Base-by-base conservation (phyloP, 1,140 invertebrate species). In the Tribolium madens region DNA sequence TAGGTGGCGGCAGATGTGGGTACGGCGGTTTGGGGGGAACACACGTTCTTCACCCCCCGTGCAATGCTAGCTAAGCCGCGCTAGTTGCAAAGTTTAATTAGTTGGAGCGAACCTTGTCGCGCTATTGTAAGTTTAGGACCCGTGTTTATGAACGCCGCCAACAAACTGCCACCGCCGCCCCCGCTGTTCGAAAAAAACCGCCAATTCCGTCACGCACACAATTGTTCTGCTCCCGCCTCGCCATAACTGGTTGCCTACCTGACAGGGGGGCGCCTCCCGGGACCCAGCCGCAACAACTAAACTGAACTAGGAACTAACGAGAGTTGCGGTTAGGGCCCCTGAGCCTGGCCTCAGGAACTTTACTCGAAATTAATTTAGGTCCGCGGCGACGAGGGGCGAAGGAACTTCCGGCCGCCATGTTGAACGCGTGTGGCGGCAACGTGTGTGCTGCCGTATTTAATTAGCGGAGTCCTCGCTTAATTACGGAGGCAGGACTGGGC, bases 311-410 rank as follows among this genome's bases (percentile, higher is more conserved):
- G 21, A 73, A 53, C 47, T 73, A 73, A 68, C 70, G 76, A 76
- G 76, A 57, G 73, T 75, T 76, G 77, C 50, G 77, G 77, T 76
- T 57, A 57, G 68, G 53, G 73, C 71, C 50, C 26, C 12, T n/a
- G 36, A 77, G 77, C 78, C 31, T 57, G 73, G 76, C 78, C 78
- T 70, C 70, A 74, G 80, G 79, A 82, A 79, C 80, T 83, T 81
- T 76, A 83, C 78, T 82, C 77, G 81, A 84, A 84, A 83, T 84
- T 84, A 84, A 84, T 84, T 83, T 82, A 79, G 81, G 83, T 84
- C 83, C 83, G 73, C 48, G 46, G 46, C 57, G 53, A 36, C 17
- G 69, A 60, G 71, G 47, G 75, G 42, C 13, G 48, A 26, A 33
- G 57, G 70, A 46, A 52, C 17, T 72, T 72, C 70, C 70, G 81